phyloP scores from a whole-genome alignment of 2,888 invertebrate genomes.

The Diarsia brunnea region DNA sequence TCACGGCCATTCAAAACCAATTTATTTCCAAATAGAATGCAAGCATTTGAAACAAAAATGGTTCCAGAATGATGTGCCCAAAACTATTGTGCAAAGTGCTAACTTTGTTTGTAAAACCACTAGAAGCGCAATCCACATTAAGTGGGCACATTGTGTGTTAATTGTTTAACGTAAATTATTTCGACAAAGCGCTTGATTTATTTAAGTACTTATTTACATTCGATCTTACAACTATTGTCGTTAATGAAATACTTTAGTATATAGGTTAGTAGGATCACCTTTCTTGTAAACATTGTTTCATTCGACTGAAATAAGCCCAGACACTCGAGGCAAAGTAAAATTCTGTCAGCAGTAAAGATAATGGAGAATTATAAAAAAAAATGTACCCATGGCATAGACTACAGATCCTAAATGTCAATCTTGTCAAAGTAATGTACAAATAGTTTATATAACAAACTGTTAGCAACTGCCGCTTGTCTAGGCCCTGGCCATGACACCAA shows the following conservation, averaged over 20 bases:
- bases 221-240: background rate
- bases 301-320: background rate
- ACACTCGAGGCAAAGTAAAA: background rate
- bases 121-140: conserved; percentile 4
- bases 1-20: background rate
- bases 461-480: background rate
- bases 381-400: background rate
- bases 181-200: conserved; percentile 22
- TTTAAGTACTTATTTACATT: conserved; percentile 25
- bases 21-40: conserved; percentile 15
- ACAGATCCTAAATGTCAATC: background rate
- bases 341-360: accelerated
- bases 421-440: background rate
- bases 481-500: background rate
- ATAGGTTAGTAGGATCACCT: background rate
- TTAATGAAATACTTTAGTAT: background rate
- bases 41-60: conserved; percentile 14
- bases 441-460: background rate
- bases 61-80: background rate
- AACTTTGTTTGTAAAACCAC: background rate
- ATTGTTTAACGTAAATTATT: conserved; percentile 29
- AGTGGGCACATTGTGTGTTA: conserved; percentile 39
- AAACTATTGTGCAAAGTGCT: conserved; percentile 16
- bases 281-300: background rate
- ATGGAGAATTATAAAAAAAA: background rate